Conservation (phyloP, 1,140 invertebrate species). For the Ruditapes philippinarum region DNA sequence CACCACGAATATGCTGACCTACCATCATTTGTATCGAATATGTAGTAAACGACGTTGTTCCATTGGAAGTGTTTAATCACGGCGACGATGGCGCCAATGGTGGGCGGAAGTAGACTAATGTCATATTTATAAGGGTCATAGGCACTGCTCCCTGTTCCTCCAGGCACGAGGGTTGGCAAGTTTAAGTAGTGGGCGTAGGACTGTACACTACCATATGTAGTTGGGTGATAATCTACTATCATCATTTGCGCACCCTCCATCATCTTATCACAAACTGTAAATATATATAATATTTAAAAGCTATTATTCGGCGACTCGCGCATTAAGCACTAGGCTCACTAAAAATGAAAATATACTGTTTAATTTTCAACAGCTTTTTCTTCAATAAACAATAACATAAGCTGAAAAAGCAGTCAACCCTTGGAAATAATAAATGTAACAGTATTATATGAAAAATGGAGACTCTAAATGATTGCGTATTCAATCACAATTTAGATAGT, state of each 20-base stretch:
- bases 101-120: constrained; percentile 63
- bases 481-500: no score
- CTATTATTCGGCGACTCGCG: no score
- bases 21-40: constrained; percentile 66
- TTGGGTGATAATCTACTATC: constrained; percentile 59
- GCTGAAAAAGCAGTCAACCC: neutral
- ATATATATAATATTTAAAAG: neutral
- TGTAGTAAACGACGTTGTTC: constrained; percentile 54
- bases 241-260: constrained; percentile 39
- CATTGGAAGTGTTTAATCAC: constrained; percentile 56
- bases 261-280: constrained; percentile 60
- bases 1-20: no score
- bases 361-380: neutral
- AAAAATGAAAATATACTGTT: no score
- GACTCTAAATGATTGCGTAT: no score
- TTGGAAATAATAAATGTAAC: neutral
- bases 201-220: constrained; percentile 55
- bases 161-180: constrained; percentile 53
- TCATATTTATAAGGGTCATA: constrained; percentile 56
- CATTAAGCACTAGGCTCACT: no score
- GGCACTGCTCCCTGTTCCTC: constrained; percentile 49
- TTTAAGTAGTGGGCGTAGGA: constrained; percentile 62
- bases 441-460: no score
- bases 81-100: constrained; percentile 42
- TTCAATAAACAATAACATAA: neutral